A percentile compares a stretch with the other conserved stretches of the same genome.
Conservation (phyloP, 2,113 vertebrate genomes). For the Grammomys surdaster region DNA sequence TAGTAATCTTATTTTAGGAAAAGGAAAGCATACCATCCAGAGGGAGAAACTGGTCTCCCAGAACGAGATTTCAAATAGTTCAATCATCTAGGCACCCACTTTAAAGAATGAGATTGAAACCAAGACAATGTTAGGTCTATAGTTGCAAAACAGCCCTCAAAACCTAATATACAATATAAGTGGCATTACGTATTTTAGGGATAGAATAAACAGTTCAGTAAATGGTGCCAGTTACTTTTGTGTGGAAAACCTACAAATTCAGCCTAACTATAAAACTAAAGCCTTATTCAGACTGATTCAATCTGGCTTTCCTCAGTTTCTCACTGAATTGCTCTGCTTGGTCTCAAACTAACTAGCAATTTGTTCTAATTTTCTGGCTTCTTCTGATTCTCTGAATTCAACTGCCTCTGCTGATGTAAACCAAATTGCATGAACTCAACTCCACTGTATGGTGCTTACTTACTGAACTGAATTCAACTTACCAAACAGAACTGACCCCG, state of each 20-base stretch:
- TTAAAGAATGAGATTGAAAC: neutral
- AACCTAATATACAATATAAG: neutral
- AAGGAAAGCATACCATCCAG: neutral
- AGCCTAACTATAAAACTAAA: constrained; percentile 50
- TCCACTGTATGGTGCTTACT: too few species aligned
- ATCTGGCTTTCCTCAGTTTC: too few species aligned
- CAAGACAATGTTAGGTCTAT: neutral
- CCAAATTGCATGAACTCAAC: too few species aligned
- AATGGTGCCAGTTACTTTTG: neutral
- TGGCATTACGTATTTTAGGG: neutral
- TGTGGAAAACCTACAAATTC: neutral
- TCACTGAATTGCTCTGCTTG: too few species aligned
- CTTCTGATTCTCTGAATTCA: too few species aligned
- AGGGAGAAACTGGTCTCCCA: neutral
- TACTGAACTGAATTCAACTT: too few species aligned
- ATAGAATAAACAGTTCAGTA: neutral
- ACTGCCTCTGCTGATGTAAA: too few species aligned
- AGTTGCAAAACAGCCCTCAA: neutral
- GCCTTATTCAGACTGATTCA: neutral
- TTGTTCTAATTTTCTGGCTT: too few species aligned
- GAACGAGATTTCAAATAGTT: neutral
- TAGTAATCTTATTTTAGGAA: neutral
- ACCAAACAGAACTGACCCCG: too few species aligned
- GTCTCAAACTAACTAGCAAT: too few species aligned
- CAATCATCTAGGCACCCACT: neutral